A percentile compares a stretch with the other conserved stretches of the same genome.
Conservation (phyloP, 2,113 vertebrate genomes). For the Tragelaphus strepsiceros region DNA sequence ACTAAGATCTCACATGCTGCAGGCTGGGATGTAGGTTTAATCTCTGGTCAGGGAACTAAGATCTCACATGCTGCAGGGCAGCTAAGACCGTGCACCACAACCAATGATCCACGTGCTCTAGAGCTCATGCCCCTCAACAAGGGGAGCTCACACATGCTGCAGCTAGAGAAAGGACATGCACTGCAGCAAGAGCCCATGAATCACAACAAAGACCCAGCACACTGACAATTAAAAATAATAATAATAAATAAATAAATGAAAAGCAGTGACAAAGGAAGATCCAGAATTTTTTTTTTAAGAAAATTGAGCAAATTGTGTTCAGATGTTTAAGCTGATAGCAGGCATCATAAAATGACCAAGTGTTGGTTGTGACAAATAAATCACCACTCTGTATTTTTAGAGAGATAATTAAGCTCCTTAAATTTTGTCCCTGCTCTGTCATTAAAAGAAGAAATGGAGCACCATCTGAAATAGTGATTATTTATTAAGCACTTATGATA, state of each 20-base stretch:
- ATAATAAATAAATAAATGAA: not conserved
- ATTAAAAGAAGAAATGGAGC: not conserved
- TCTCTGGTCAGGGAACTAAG: not conserved
- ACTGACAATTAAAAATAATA: not conserved
- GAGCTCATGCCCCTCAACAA: accelerated
- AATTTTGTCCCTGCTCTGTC: not conserved
- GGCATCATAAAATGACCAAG: not conserved
- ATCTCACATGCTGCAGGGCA: not conserved
- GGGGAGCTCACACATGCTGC: accelerated
- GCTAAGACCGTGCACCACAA: not conserved
- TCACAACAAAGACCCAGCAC: not conserved
- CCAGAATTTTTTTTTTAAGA: not conserved
- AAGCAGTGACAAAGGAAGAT: not conserved
- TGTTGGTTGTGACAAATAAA: not conserved
- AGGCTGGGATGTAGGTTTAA: not conserved
- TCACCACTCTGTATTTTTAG: not conserved
- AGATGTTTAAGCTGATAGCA: not conserved
- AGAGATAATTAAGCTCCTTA: not conserved
- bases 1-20: not conserved
- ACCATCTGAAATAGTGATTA: not conserved
- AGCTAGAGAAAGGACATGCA: not conserved
- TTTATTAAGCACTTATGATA: not conserved
- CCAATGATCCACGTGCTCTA: not conserved
- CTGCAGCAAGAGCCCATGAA: not conserved
- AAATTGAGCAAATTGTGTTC: not conserved